phyloP scores from a whole-genome alignment of 1,140 invertebrate genomes.

The Mylabris phalerata region DNA sequence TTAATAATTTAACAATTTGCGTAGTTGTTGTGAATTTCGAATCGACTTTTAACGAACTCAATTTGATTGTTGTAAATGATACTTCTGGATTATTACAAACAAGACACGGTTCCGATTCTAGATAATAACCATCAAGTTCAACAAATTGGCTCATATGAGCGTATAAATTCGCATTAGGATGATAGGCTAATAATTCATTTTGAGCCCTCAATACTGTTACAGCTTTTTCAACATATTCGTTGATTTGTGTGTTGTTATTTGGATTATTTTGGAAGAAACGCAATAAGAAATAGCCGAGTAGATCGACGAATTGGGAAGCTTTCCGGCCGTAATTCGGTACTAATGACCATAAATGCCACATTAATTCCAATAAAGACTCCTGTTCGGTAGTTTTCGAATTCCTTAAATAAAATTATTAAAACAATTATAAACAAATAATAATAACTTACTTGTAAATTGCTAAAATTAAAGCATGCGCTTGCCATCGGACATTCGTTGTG shows the following conservation, averaged over 20 bases:
- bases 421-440: too few species aligned
- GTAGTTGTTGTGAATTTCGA: conserved; percentile 97
- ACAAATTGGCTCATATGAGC: conserved; percentile 85
- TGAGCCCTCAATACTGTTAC: conserved; percentile 78
- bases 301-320: conserved; percentile 92
- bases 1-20: conserved; percentile 93
- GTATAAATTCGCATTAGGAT: conserved; percentile 92
- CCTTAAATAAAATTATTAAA: neutral
- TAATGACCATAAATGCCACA: conserved; percentile 89
- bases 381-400: conserved; percentile 73
- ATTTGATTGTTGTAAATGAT: conserved; percentile 83
- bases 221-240: conserved; percentile 77
- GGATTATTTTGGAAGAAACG: conserved; percentile 33
- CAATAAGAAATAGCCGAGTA: conserved; percentile 61
- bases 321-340: conserved; percentile 87
- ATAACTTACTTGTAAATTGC: conserved; percentile 63
- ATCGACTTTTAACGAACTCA: conserved; percentile 91
- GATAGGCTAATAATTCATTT: conserved; percentile 79
- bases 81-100: conserved; percentile 98
- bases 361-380: conserved; percentile 67
- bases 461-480: conserved; percentile 83
- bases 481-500: conserved; percentile 87
- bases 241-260: conserved; percentile 43
- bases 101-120: conserved; percentile 94
- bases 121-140: conserved; percentile 91